phyloP scores from a whole-genome alignment of 1,140 invertebrate species.

The Drepana arcuata region DNA sequence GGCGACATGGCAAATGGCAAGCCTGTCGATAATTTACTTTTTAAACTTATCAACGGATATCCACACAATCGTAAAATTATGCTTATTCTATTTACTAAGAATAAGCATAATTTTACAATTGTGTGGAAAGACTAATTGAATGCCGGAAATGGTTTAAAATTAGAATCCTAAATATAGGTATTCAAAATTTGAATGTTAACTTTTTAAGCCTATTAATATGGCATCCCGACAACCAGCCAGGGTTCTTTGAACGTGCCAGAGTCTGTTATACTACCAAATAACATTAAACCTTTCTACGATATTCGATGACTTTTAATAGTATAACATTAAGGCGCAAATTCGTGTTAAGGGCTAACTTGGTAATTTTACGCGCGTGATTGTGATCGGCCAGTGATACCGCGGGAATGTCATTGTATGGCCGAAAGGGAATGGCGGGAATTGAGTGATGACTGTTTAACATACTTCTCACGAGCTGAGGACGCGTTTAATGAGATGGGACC shows the following conservation, averaged over 20 bases:
- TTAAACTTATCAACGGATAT: too few relatives aligned
- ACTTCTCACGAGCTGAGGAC: conserved; percentile 21
- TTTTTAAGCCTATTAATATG: background rate
- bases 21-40: too few relatives aligned
- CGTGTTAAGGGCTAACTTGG: background rate
- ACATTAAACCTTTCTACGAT: background rate
- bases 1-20: too few relatives aligned
- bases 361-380: conserved; percentile 18
- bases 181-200: background rate
- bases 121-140: too few relatives aligned
- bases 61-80: too few relatives aligned
- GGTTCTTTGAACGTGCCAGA: conserved; percentile 1
- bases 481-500: conserved; percentile 4
- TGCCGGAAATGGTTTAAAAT: too few relatives aligned
- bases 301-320: conserved; percentile 1
- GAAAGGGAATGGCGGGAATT: conserved; percentile 28
- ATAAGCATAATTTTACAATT: too few relatives aligned
- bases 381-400: conserved; percentile 22
- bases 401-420: conserved; percentile 34
- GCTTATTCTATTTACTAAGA: too few relatives aligned
- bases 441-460: conserved; percentile 13
- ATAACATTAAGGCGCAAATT: conserved; percentile 4
- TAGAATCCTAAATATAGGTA: too few relatives aligned
- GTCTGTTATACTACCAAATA: background rate
- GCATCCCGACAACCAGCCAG: conserved; percentile 3